Conservation (phyloP, 2,888 invertebrate genomes). For the Chrysodeixis includens region DNA sequence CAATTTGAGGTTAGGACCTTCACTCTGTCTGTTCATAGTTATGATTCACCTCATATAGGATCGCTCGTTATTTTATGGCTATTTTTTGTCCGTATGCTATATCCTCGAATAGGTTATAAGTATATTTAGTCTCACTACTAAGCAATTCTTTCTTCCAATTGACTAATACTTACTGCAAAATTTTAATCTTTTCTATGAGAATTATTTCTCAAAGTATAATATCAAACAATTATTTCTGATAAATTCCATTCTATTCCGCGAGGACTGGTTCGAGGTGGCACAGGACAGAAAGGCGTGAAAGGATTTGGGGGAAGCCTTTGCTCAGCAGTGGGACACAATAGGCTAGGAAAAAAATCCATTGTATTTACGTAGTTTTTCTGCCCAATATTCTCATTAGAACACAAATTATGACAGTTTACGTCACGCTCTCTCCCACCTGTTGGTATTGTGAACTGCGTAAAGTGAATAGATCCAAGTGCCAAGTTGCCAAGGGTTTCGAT, state of each 20-base stretch:
- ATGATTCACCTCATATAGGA: background rate
- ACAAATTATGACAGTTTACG: background rate
- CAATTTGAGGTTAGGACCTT: background rate
- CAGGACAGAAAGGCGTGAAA: too few species aligned
- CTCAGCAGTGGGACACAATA: too few species aligned
- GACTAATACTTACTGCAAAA: too few species aligned
- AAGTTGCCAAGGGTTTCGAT: constrained; percentile 42
- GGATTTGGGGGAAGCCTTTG: too few species aligned
- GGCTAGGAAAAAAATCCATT: too few species aligned
- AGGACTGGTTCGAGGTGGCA: too few species aligned
- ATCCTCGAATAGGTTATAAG: background rate
- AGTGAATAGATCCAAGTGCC: constrained; percentile 32
- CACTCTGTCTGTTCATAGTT: background rate
- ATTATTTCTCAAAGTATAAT: too few species aligned
- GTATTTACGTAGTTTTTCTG: background rate
- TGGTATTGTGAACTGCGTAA: constrained; percentile 22
- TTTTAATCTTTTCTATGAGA: too few species aligned
- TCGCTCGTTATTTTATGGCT: background rate
- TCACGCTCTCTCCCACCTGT: constrained; percentile 13
- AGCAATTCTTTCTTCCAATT: too few species aligned
- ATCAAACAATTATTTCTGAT: too few species aligned
- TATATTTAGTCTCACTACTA: too few species aligned
- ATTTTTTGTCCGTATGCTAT: background rate
- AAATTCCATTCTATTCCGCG: too few species aligned
- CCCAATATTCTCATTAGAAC: background rate